phyloP scores from a whole-genome alignment of 2,888 invertebrate species.

The Bombylius major region DNA sequence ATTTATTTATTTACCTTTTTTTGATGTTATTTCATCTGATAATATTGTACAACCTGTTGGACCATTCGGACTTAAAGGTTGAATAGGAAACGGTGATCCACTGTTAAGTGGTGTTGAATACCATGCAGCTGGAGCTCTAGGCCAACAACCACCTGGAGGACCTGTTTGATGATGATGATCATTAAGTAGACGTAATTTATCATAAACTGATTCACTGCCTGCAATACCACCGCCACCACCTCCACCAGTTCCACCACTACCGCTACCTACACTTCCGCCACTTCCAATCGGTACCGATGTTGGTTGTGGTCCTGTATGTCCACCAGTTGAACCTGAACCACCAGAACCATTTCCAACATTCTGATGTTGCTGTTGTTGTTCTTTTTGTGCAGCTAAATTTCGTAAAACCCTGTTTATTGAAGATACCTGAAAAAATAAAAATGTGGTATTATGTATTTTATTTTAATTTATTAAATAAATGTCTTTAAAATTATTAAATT shows the following conservation, averaged over 20 bases:
- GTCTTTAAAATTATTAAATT: no score
- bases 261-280: slow-evolving; percentile 25
- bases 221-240: slow-evolving; percentile 23
- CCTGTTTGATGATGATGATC: slow-evolving; percentile 17
- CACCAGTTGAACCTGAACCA: slow-evolving; percentile 9
- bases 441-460: background rate
- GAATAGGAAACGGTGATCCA: slow-evolving; percentile 18
- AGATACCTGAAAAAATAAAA: slow-evolving; percentile 59
- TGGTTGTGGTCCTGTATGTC: slow-evolving; percentile 16
- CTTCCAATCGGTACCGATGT: slow-evolving; percentile 29
- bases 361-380: slow-evolving; percentile 23
- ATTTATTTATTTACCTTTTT: slow-evolving; percentile 12
- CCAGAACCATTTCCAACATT: slow-evolving; percentile 2
- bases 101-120: slow-evolving; percentile 28
- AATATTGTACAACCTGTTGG: slow-evolving; percentile 11
- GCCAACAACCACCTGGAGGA: slow-evolving; percentile 22
- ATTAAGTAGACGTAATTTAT: slow-evolving; percentile 30
- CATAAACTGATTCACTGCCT: slow-evolving; percentile 23
- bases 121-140: slow-evolving; percentile 28
- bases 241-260: slow-evolving; percentile 21
- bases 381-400: slow-evolving; percentile 93
- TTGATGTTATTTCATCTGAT: slow-evolving; percentile 13
- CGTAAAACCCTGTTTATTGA: slow-evolving; percentile 95
- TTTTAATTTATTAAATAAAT: background rate
- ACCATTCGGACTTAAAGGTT: slow-evolving; percentile 17